Evolutionary conservation across 2,888 invertebrate genomes (phyloP), one percentile per base, ranked within the genome.

Genomic region (Tipula unca): DNA sequence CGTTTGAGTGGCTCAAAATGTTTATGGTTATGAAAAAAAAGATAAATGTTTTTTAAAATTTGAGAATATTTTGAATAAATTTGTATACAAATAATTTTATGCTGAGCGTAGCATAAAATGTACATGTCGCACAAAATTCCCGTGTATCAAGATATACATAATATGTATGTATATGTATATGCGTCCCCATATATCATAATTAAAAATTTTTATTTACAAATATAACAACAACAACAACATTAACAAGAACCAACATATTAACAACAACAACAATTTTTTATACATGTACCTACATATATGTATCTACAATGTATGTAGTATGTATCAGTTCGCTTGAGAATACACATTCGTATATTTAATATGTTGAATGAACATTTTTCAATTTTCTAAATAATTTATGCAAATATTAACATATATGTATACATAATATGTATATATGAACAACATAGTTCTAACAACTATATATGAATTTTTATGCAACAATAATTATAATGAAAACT

Each of bases 401-500:
- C 69, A 69, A 69, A 69, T 69, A 69, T 69, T 69, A 69, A 25
- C 69, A 69, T n/a, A n/a, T n/a, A n/a, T n/a, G n/a, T n/a, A n/a
- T n/a, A n/a, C n/a, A n/a, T n/a, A n/a, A n/a, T n/a, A n/a, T n/a
- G n/a, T 69, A 69, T 25, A 25, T 69, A 25, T 69, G 69, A 25
- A 69, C 25, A 20, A 25, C 8, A 25, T 10, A 69, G 69, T 69
- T 10, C 25, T 10, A 69, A 69, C 69, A 25, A 69, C 25, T 17
- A 48, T 48, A 17, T 48, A 69, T 48, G 8, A 3, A 48, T 20
- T 69, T 69, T 69, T 25, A 69, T 69, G 69, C 25, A 69, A 69
- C 69, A 69, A 69, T 69, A 69, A 69, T 25, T 69, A 69, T 25
- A 69, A 10, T 69, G 6, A 69, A 69, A 69, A 69, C 25, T 69